These are phyloP conservation scores for Sandelia bainsii DNA, from an alignment of 2,797 vertebrate species.

Conservation along the genomic window DNA sequence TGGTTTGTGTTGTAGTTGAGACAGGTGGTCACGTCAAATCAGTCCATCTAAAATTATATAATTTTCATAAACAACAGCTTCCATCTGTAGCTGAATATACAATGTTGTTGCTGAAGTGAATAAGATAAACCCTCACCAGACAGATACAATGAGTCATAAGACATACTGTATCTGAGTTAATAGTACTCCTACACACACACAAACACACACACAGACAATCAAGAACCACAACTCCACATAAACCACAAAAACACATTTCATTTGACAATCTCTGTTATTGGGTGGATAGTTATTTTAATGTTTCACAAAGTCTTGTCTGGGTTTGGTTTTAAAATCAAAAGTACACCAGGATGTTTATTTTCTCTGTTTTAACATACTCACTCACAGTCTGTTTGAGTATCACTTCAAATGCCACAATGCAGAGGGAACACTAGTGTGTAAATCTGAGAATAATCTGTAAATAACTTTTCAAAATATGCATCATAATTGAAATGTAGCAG, in stretches of 20 bases:
- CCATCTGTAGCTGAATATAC: conserved; percentile 8
- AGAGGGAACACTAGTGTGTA: not conserved
- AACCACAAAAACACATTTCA: conserved; percentile 21
- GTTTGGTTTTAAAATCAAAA: conserved; percentile 6
- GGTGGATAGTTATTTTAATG: conserved; percentile 15
- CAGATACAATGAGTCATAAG: conserved; percentile 60
- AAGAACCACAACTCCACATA: conserved; percentile 24
- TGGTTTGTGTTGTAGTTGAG: too few relatives aligned
- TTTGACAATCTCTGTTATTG: conserved; percentile 14
- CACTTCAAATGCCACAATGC: not conserved
- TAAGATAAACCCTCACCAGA: conserved; percentile 56
- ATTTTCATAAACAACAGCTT: conserved; percentile 8
- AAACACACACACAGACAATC: conserved; percentile 15
- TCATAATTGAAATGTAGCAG: too few relatives aligned
- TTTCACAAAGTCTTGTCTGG: conserved; percentile 22
- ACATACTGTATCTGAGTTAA: conserved; percentile 56
- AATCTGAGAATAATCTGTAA: conserved; percentile 5
- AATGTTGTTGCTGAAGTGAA: conserved; percentile 8
- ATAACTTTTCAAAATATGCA: too few relatives aligned
- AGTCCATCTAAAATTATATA: too few relatives aligned
- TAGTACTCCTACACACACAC: conserved; percentile 41
- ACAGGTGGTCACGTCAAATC: too few relatives aligned
- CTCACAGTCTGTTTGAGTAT: not conserved
- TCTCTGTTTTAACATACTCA: not conserved
- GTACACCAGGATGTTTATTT: not conserved